Percentiles rank a stretch among this genome's conserved stretches.
phyloP scores from a whole-genome alignment of 1,140 invertebrate species.

The Cydia splendana region DNA sequence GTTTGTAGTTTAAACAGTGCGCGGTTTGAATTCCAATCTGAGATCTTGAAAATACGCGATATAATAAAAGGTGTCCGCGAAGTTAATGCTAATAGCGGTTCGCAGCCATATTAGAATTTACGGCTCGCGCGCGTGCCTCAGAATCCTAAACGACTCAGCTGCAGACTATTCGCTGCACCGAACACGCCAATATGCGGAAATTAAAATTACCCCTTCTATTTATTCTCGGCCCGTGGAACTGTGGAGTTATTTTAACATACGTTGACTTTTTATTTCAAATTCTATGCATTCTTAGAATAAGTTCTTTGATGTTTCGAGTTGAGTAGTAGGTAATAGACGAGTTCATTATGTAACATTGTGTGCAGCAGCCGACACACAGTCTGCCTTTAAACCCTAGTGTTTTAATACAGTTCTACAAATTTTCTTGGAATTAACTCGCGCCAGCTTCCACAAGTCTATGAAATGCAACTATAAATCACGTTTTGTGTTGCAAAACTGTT shows the following conservation, averaged over 20 bases:
- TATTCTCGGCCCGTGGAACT: slow-evolving; percentile 11
- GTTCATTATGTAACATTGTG: background rate
- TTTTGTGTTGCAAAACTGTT: background rate
- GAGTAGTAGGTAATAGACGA: background rate
- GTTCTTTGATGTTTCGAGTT: background rate
- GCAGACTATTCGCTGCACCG: slow-evolving; percentile 52
- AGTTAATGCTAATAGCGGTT: slow-evolving; percentile 65
- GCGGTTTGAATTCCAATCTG: background rate
- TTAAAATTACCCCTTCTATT: slow-evolving; percentile 45
- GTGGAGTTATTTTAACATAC: background rate
- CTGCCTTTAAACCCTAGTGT: background rate
- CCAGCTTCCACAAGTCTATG: slow-evolving; percentile 5
- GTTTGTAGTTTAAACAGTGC: too few species aligned
- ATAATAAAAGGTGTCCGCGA: background rate
- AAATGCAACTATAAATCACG: background rate
- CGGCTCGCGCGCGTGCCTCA: slow-evolving; percentile 52
- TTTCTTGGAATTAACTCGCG: background rate
- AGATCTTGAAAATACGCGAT: background rate
- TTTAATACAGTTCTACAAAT: background rate
- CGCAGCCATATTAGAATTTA: slow-evolving; percentile 72
- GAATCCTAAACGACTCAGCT: slow-evolving; percentile 64
- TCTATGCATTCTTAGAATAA: background rate
- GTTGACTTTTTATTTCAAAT: background rate
- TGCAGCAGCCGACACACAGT: background rate
- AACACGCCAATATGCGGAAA: slow-evolving; percentile 52